These are phyloP conservation scores for Drosophila aldrichi DNA, from an alignment of 2,888 invertebrate genomes.

Conservation along the genomic window DNA sequence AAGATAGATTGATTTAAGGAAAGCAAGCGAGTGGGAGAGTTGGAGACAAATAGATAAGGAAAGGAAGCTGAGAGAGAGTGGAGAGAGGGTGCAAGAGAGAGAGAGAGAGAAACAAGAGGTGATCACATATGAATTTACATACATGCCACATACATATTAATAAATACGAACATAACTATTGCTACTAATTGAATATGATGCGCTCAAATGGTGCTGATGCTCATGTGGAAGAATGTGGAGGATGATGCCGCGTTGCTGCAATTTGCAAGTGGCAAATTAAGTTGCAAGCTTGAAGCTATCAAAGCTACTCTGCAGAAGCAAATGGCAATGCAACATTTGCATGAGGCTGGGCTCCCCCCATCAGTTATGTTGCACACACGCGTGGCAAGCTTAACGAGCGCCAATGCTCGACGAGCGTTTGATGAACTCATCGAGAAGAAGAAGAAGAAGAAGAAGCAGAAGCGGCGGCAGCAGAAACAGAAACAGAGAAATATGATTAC, in stretches of 20 bases:
- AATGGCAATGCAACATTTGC: neutral
- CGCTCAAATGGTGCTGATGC: constrained; percentile 66
- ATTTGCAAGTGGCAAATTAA: constrained; percentile 7
- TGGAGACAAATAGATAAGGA: neutral
- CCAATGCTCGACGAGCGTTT: constrained; percentile 65
- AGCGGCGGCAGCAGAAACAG: too few relatives aligned
- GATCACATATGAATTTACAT: neutral
- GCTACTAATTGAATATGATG: constrained; percentile 77
- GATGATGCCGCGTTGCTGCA: constrained; percentile 24
- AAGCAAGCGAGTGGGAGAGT: neutral
- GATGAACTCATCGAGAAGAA: constrained; percentile 62
- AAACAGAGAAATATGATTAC: constrained; percentile 12
- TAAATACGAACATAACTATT: constrained; percentile 36
- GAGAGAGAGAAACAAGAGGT: neutral
- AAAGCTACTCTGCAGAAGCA: neutral
- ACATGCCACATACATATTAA: neutral
- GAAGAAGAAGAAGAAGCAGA: neutral
- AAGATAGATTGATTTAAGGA: neutral
- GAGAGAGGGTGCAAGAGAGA: neutral
- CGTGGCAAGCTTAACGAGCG: constrained; percentile 59
- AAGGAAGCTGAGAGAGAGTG: neutral
- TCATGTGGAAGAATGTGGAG: neutral
- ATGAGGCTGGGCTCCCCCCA: neutral
- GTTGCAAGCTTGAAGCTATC: constrained; percentile 3
- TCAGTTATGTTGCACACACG: constrained; percentile 36